Percentiles rank a stretch among this genome's conserved stretches.
phyloP scores from a whole-genome alignment of 2,797 vertebrate genomes.

The Nasua narica region DNA sequence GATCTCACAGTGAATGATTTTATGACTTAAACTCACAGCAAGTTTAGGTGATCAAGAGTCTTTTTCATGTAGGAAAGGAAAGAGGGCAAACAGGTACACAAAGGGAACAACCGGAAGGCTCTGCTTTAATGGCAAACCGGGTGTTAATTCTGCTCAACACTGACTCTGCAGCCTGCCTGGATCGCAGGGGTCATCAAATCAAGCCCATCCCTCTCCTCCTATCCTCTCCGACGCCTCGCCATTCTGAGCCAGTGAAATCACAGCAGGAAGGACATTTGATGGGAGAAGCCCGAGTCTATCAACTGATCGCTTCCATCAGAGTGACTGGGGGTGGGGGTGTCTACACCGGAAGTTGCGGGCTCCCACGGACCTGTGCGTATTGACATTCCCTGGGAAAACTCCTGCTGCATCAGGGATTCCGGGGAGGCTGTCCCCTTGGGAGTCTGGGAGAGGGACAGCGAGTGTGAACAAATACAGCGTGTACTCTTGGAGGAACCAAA shows the following conservation, averaged over 20 bases:
- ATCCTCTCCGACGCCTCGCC: too few species aligned
- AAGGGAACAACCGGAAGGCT: neutral
- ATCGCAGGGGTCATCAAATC: neutral
- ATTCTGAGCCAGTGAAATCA: neutral
- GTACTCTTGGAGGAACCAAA: slow-evolving; percentile 45
- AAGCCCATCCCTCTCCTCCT: too few species aligned
- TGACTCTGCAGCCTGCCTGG: neutral
- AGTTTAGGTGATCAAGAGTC: neutral
- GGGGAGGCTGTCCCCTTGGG: slow-evolving; percentile 46
- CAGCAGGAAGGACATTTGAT: neutral
- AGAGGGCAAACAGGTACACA: neutral
- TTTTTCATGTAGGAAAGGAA: neutral
- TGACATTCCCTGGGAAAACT: neutral
- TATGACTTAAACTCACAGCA: neutral
- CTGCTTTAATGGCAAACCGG: neutral
- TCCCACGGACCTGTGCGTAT: fast-evolving
- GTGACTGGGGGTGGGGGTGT: neutral
- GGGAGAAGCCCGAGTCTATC: neutral
- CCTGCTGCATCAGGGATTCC: neutral
- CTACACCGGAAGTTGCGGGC: neutral
- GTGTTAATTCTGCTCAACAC: neutral
- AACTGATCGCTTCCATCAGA: neutral
- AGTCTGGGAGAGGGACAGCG: neutral
- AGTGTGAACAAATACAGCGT: slow-evolving; percentile 23
- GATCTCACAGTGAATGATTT: neutral